Base-by-base conservation (phyloP, 2,888 invertebrate species). In the Ectropis crepuscularia region DNA sequence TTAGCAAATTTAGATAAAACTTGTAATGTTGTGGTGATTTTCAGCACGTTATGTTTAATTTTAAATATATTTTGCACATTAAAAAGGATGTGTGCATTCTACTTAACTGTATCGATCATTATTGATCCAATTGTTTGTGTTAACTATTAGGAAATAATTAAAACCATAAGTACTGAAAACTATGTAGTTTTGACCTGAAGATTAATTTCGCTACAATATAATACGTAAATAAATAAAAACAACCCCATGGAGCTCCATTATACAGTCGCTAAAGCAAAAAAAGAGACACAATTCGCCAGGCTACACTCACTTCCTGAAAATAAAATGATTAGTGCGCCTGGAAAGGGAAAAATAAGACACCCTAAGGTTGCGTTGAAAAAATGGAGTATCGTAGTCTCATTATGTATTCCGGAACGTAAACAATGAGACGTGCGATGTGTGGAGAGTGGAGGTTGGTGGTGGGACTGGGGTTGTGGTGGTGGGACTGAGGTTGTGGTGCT, bases 221-320 rank as follows among this genome's bases (percentile, higher is more conserved):
- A 72, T 77, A 74, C n/a, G 11, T 39, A 11, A 11, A 50, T 39
- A 38, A 74, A 75, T 61, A 60, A 70, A 74, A 66, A 67, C 68
- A 74, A 75, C 77, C 77, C 74, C 76, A 89, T 87, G 88, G 88
- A 88, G 88, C 88, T 88, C 85, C 87, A 86, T 86, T 73, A 70
- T 69, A 66, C 77, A 76, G 64, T 86, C 88, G 88, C 87, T 68
- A 76, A 42, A 67, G 85, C 85, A 38, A 54, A 64, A 49, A 65
- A 63, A 72, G 61, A 63, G 46, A 67, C 49, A 50, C 50, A 76
- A 68, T 65, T 84, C 83, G 83, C 83, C 66, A 53, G 48, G 79
- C 82, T 70, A 68, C 71, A 71, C 53, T 74, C 36, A 69, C 58
- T 50, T 72, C 65, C 66, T 63, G 68, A 53, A 74, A 39, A 54